Evolutionary conservation across 2,888 invertebrate genomes (phyloP), one percentile per base, ranked within the genome.

Genomic region (Sinotaia quadrata): DNA sequence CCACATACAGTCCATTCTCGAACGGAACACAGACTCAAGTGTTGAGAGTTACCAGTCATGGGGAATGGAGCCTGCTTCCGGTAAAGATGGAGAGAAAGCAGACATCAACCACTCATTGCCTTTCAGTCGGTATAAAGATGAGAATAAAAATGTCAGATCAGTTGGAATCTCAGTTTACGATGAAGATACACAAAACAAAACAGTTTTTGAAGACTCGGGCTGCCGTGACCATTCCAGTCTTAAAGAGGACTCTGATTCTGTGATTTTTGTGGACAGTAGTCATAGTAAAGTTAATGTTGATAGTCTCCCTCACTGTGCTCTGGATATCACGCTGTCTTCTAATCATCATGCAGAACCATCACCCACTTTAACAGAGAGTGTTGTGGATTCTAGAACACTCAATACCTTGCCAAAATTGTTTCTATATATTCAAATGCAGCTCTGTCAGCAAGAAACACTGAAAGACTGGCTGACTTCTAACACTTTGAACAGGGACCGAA

Each of bases 371-470:
- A 18, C 21, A 7, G 47, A 47, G 18, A 7, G 12, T 5, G 7
- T 8, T n/a, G 21, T 24, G 4, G 2, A 3, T 21, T 21, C 8
- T 24, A 47, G 0, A 24, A 47, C 21, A n/a, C 47, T 7, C 8
- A 24, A 15, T 2, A 44, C 63, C 10, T 34, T 65, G 27, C 67
- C 67, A 10, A 84, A 82, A 52, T 92, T 93, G 85, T 95, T 93
- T 87, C 91, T 98, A 21, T 98, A 96, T 87, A 98, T 98, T 87
- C 98, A 98, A 90, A 98, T 98, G 98, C 97, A 98, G 89, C 89
- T 98, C 73, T 98, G 98, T 83, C 92, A 92, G 65, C 92, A 93
- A 81, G 93, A 95, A 82, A 97, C 95, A 75, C 90, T 99, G 47
- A 93, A 94, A 83, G 96, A 97, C 82, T 98, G 98, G 98, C 90